Evolutionary conservation across 2,113 vertebrate species (phyloP).

Genomic region (Cacatua alba): DNA sequence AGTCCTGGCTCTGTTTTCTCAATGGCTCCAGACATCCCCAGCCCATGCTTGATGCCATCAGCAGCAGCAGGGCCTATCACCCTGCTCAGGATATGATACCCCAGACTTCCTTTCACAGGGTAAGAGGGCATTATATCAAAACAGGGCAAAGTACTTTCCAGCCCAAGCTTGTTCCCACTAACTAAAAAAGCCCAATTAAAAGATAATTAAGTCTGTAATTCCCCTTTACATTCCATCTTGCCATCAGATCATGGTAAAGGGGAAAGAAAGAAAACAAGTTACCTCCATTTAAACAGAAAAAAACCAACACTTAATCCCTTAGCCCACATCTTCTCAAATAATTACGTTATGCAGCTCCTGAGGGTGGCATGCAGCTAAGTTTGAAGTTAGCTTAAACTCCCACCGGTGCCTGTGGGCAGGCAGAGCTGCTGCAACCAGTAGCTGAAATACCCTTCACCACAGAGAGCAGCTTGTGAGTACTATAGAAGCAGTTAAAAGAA

Average conservation of each 20-base stretch:
- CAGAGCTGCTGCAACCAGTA: not conserved
- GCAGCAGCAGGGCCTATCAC: not conserved
- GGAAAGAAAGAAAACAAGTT: not conserved
- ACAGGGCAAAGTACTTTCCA: not conserved
- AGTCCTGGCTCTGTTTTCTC: not conserved
- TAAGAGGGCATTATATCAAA: not conserved
- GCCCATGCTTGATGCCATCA: not conserved
- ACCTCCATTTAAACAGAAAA: not conserved
- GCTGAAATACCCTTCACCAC: not conserved
- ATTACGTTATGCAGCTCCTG: not conserved
- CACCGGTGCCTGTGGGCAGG: not conserved
- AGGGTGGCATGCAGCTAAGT: not conserved
- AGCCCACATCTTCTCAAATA: not conserved
- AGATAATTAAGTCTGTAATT: constrained; percentile 47
- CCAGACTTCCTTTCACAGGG: not conserved
- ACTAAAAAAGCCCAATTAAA: constrained; percentile 10
- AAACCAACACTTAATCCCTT: not conserved
- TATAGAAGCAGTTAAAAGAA: not conserved
- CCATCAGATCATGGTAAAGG: not conserved
- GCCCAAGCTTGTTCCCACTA: constrained; percentile 15
- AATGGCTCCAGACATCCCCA: not conserved
- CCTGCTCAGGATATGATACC: not conserved
- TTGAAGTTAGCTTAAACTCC: not conserved
- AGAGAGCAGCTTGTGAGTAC: not conserved
- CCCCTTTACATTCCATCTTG: constrained; percentile 15